phyloP scores from a whole-genome alignment of 2,113 vertebrate genomes.

The Zonotrichia leucophrys region DNA sequence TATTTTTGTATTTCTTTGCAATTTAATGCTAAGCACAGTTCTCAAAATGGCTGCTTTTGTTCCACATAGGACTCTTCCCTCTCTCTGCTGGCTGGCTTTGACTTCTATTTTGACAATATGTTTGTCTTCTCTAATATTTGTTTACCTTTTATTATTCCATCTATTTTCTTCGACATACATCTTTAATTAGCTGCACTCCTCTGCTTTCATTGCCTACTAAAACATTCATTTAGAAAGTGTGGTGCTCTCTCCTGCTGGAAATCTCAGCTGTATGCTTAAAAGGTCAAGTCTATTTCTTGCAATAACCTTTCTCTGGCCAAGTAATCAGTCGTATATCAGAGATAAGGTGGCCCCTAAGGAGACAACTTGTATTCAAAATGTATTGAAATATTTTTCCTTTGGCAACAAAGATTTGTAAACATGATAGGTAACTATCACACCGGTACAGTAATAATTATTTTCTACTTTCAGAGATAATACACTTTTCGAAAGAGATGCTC shows the following conservation, averaged over 20 bases:
- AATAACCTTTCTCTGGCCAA: slow-evolving; percentile 48
- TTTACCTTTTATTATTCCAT: slow-evolving; percentile 40
- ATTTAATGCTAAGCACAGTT: not conserved
- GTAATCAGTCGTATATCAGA: slow-evolving; percentile 20
- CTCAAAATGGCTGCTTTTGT: slow-evolving; percentile 19
- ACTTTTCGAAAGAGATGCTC: fast-evolving
- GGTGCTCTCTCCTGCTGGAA: slow-evolving; percentile 8
- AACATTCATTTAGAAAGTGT: slow-evolving; percentile 15
- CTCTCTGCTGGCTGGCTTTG: not conserved
- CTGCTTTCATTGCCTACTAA: slow-evolving; percentile 40
- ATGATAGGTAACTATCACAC: not conserved
- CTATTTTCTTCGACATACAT: slow-evolving; percentile 45
- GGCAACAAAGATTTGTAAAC: not conserved
- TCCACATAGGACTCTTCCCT: not conserved
- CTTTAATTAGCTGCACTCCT: slow-evolving; percentile 55
- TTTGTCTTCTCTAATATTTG: slow-evolving; percentile 40
- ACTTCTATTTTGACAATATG: not conserved
- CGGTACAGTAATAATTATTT: not conserved
- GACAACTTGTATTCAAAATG: not conserved
- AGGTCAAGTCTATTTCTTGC: slow-evolving; percentile 56
- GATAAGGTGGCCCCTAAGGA: not conserved
- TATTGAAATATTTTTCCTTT: not conserved
- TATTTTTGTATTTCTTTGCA: slow-evolving; percentile 32
- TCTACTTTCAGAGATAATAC: not conserved
- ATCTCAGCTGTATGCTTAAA: slow-evolving; percentile 14